Evolutionary conservation across 37 sponge, comb jelly and placozoan genomes (phyloP), one percentile per base, ranked within the genome.

Genomic region (Aphrocallistes beatrix): DNA sequence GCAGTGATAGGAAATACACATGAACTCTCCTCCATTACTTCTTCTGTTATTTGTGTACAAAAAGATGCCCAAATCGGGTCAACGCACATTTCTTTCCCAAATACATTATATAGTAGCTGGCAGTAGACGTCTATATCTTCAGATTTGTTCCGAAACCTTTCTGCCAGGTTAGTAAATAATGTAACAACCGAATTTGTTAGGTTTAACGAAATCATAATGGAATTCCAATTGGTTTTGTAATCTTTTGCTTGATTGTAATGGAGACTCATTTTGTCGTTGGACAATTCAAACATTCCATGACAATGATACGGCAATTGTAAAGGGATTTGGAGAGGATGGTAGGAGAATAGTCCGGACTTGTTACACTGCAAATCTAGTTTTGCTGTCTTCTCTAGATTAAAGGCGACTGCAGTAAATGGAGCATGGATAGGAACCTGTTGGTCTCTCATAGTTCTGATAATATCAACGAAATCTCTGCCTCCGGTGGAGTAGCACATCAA

Each of bases 301-400:
- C 75, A 60, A 30, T 60, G 25, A 28, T 60, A 60, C 21, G 75
- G 75, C n/a, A 60, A 60, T 30, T 60, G 75, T 60, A 60, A 60
- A 3, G 25, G 21, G 34, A 32, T 30, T 19, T 19, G n/a, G 1
- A 60, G 21, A 19, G 75, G 75, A 30, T 60, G 34, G 10, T 25
- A 28, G 34, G 17, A 60, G 75, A 32, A 60, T 60, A 60, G 3
- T 21, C n/a, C n/a, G 3, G 75, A 19, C 25, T 60, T 13, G n/a
- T n/a, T n/a, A 28, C 8, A 60, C 8, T 19, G 28, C 25, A 28
- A 32, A 60, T 60, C n/a, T 32, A 3, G 75, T 6, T 60, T 30
- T 3, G 75, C 21, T 60, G n/a, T 8, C n/a, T 30, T 60, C 28
- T 3, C 21, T 60, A 60, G 75, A 60, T 60, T 30, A 60, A 60